These are phyloP conservation scores for Subanguina moxae DNA, from an alignment of 1,140 invertebrate genomes.

Conservation along the genomic window DNA sequence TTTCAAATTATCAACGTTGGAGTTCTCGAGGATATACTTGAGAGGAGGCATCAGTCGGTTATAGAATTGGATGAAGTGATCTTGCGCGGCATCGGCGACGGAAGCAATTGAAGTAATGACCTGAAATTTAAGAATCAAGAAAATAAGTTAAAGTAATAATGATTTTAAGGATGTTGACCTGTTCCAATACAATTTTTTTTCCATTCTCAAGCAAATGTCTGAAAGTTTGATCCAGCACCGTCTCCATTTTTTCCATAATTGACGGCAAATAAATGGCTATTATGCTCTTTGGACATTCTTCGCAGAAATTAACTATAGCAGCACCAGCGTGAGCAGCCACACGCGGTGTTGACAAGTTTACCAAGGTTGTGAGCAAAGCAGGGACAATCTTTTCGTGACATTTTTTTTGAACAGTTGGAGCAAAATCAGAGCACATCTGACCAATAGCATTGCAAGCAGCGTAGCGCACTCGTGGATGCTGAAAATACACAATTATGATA, in stretches of 20 bases:
- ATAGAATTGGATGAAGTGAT: constrained; percentile 78
- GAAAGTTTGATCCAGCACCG: constrained; percentile 83
- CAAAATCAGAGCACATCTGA: constrained; percentile 98
- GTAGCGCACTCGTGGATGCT: constrained; percentile 84
- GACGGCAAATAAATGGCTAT: constrained; percentile 81
- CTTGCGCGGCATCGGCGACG: constrained; percentile 94
- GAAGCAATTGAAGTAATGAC: constrained; percentile 92
- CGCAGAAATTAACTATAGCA: constrained; percentile 96
- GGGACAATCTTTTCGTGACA: constrained; percentile 89
- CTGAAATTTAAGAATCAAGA: constrained; percentile 20
- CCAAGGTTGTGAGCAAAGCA: constrained; percentile 80
- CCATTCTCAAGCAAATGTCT: constrained; percentile 83
- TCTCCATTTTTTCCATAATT: constrained; percentile 85
- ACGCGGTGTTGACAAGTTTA: constrained; percentile 82
- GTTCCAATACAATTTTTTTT: constrained; percentile 91
- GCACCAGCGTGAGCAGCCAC: constrained; percentile 79
- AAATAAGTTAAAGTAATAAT: not conserved
- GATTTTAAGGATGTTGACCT: constrained; percentile 68
- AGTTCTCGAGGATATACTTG: constrained; percentile 79
- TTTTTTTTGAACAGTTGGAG: constrained; percentile 90
- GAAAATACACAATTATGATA: constrained; percentile 36
- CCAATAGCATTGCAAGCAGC: constrained; percentile 98
- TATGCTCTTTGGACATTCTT: constrained; percentile 90
- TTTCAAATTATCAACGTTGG: constrained; percentile 75
- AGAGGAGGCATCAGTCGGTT: constrained; percentile 80